A percentile compares a stretch with the other conserved stretches of the same genome.
These are phyloP conservation scores for Odiellus spinosus DNA, from an alignment of 2,888 invertebrate species.

Conservation along the genomic window DNA sequence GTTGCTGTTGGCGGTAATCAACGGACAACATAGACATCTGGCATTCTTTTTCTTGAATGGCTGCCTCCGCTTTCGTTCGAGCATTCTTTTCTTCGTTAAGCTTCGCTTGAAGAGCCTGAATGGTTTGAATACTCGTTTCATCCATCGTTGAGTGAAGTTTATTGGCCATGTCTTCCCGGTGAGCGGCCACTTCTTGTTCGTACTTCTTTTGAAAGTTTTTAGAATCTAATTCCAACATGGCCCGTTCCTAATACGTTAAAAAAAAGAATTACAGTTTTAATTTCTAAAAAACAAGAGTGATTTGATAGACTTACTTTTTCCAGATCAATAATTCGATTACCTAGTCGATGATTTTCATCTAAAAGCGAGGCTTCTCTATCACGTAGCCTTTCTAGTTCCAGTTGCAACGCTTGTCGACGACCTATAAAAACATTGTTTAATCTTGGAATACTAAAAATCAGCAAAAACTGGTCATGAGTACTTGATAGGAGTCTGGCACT, in stretches of 20 bases:
- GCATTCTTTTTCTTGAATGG: slow-evolving; percentile 68
- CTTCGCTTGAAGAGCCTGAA: slow-evolving; percentile 84
- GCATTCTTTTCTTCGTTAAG: slow-evolving; percentile 76
- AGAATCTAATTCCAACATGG: slow-evolving; percentile 63
- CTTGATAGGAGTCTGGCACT: too few relatives aligned
- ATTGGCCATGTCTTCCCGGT: slow-evolving; percentile 45
- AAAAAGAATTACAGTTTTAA: too few relatives aligned
- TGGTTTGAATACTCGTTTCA: slow-evolving; percentile 80
- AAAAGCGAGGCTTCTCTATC: slow-evolving; percentile 48
- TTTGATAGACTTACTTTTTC: slow-evolving; percentile 45
- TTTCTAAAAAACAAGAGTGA: too few relatives aligned
- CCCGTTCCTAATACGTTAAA: slow-evolving; percentile 41
- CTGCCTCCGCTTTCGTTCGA: slow-evolving; percentile 63
- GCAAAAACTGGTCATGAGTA: not conserved
- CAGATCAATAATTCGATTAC: slow-evolving; percentile 61
- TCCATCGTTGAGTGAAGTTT: slow-evolving; percentile 28
- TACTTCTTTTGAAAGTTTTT: slow-evolving; percentile 34
- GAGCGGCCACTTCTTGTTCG: slow-evolving; percentile 33
- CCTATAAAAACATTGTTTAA: slow-evolving; percentile 25
- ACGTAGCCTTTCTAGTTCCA: slow-evolving; percentile 46
- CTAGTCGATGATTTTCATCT: slow-evolving; percentile 58
- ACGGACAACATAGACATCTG: slow-evolving; percentile 88
- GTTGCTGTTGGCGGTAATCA: slow-evolving; percentile 85
- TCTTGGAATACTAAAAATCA: not conserved
- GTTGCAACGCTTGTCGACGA: slow-evolving; percentile 41